Percentiles rank a stretch among this genome's conserved stretches.
These are phyloP conservation scores for Parapsyche elsis DNA, from an alignment of 1,140 invertebrate species.

Conservation along the genomic window DNA sequence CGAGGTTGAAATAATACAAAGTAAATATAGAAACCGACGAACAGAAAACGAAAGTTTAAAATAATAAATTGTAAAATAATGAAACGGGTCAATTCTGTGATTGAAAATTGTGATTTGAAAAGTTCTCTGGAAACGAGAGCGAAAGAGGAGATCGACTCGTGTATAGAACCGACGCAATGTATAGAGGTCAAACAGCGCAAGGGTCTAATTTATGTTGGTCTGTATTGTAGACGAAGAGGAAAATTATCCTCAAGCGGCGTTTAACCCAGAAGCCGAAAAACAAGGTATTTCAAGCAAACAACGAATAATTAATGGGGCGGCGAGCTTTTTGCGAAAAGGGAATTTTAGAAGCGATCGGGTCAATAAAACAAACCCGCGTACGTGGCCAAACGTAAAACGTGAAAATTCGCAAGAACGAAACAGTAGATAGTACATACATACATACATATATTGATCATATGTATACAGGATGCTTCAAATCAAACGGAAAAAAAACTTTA, in stretches of 20 bases:
- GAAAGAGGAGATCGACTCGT: too few relatives aligned
- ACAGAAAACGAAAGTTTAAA: too few relatives aligned
- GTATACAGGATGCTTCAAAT: background rate
- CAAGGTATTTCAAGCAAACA: slow-evolving; percentile 46
- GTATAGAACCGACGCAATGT: background rate
- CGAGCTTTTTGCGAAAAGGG: slow-evolving; percentile 38
- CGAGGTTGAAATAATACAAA: too few relatives aligned
- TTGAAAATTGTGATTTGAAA: slow-evolving; percentile 37
- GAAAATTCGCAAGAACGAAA: slow-evolving; percentile 18
- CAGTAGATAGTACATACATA: background rate
- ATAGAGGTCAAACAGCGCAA: slow-evolving; percentile 33
- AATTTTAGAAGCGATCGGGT: slow-evolving; percentile 29
- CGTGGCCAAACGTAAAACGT: slow-evolving; percentile 15
- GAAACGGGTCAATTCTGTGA: slow-evolving; percentile 22
- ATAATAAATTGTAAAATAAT: background rate
- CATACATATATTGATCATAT: background rate
- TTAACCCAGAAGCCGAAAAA: slow-evolving; percentile 47
- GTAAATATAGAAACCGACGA: too few relatives aligned
- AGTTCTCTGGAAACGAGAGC: background rate
- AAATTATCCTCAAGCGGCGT: slow-evolving; percentile 45
- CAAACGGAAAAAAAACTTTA: slow-evolving; percentile 11
- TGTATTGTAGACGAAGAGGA: slow-evolving; percentile 38
- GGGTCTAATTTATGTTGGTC: slow-evolving; percentile 44
- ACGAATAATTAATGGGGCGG: slow-evolving; percentile 45
- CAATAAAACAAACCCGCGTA: slow-evolving; percentile 28